phyloP scores from a whole-genome alignment of 2,888 invertebrate genomes.

The Lucinisca nassula region DNA sequence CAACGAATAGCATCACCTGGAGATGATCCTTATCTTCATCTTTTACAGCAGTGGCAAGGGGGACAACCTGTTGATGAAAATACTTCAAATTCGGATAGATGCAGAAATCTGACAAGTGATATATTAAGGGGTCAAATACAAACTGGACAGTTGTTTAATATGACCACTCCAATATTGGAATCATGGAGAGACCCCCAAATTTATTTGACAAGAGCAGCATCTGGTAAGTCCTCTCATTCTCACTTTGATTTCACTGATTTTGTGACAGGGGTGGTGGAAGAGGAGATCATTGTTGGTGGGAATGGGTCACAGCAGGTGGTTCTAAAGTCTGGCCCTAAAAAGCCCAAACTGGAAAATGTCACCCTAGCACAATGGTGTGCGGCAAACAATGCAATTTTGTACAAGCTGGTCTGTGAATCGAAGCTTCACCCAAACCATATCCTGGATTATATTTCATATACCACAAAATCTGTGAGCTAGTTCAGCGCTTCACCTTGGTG shows the following conservation, averaged over 20 bases:
- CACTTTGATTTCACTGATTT: neutral
- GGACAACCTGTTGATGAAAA: too few relatives aligned
- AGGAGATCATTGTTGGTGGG: neutral
- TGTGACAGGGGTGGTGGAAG: neutral
- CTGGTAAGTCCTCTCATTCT: neutral
- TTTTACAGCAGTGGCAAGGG: neutral
- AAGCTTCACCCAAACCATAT: neutral
- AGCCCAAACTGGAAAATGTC: constrained; percentile 5
- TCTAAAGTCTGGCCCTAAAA: neutral
- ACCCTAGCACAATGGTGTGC: constrained; percentile 5
- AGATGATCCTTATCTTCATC: neutral
- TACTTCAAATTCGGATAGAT: too few relatives aligned
- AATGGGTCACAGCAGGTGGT: neutral
- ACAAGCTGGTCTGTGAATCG: neutral
- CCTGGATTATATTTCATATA: constrained; percentile 14
- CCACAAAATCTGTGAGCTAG: neutral
- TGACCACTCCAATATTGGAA: neutral
- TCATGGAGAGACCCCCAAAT: neutral
- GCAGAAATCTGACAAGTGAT: too few relatives aligned
- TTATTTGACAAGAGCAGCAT: neutral
- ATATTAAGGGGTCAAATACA: too few relatives aligned
- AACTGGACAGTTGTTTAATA: too few relatives aligned
- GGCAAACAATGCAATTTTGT: constrained; percentile 11
- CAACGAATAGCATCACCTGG: neutral
- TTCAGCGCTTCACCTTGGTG: neutral